A percentile compares a stretch with the other conserved stretches of the same genome.
Conservation (phyloP, 2,797 vertebrate species). For the Delichon dasypus region DNA sequence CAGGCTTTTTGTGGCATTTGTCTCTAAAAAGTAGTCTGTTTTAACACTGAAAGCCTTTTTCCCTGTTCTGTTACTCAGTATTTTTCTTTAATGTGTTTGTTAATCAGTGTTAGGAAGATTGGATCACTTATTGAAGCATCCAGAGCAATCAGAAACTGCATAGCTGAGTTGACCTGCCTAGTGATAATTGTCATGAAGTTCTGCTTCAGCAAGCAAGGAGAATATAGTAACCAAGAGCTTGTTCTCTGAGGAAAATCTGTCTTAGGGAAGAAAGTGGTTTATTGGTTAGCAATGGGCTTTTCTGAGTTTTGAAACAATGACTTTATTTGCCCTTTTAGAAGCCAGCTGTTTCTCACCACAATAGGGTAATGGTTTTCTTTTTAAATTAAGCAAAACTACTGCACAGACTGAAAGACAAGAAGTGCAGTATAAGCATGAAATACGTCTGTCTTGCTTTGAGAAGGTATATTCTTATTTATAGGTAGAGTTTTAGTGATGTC, state of each 20-base stretch:
- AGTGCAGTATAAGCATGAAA: not conserved
- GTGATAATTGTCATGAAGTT: slow-evolving; percentile 49
- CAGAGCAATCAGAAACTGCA: slow-evolving; percentile 13
- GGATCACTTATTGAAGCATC: slow-evolving; percentile 30
- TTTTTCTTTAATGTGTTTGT: slow-evolving; percentile 17
- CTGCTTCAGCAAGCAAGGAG: slow-evolving; percentile 51
- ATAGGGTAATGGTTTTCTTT: not conserved
- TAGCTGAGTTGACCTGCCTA: slow-evolving; percentile 23
- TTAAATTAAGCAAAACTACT: not conserved
- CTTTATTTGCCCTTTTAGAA: not conserved
- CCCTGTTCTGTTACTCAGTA: not conserved
- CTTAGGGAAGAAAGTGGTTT: not conserved
- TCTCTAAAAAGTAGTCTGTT: not conserved
- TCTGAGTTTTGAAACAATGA: not conserved
- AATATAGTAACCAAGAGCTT: slow-evolving; percentile 19
- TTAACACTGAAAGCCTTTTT: not conserved
- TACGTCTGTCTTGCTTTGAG: not conserved
- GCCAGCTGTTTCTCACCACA: not conserved
- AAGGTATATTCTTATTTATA: not conserved
- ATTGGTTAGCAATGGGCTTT: not conserved
- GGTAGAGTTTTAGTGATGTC: not conserved
- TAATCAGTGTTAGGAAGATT: slow-evolving; percentile 5
- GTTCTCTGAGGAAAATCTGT: not conserved
- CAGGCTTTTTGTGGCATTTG: slow-evolving; percentile 5
- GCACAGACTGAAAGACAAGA: not conserved